A percentile compares a stretch with the other conserved stretches of the same genome.
phyloP scores from a whole-genome alignment of 2,797 vertebrate genomes.

The Xenopus petersii region DNA sequence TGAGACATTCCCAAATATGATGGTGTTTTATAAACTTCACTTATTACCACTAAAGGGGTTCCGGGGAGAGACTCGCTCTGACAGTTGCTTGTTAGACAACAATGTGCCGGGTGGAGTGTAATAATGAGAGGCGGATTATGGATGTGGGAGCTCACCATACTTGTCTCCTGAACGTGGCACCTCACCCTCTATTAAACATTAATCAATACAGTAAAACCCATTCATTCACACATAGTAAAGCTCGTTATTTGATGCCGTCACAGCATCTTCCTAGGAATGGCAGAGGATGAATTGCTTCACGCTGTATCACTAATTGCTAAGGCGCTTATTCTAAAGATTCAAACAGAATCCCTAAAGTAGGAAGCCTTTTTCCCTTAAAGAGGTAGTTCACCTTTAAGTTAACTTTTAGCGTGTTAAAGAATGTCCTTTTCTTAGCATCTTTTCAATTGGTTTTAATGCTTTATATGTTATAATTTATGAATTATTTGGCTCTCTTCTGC shows the following conservation, averaged over 20 bases:
- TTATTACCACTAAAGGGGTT: not conserved
- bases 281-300: not conserved
- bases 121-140: not conserved
- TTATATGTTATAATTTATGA: too few relatives aligned
- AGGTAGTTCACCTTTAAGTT: too few relatives aligned
- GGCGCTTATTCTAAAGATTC: too few relatives aligned
- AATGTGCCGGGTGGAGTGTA: not conserved
- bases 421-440: too few relatives aligned
- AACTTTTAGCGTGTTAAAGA: too few relatives aligned
- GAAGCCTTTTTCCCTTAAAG: too few relatives aligned
- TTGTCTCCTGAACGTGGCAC: not conserved
- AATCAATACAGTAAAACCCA: constrained; percentile 6
- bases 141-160: not conserved
- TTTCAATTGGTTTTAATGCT: too few relatives aligned
- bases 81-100: not conserved
- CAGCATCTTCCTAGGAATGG: not conserved
- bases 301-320: too few relatives aligned
- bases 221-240: not conserved
- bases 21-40: too few relatives aligned
- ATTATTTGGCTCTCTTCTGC: too few relatives aligned
- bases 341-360: too few relatives aligned
- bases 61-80: not conserved
- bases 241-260: not conserved
- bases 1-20: too few relatives aligned
- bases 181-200: constrained; percentile 18